These are phyloP conservation scores for Chaetoderma sp. DNA, from an alignment of 2,888 invertebrate genomes.

Conservation along the genomic window DNA sequence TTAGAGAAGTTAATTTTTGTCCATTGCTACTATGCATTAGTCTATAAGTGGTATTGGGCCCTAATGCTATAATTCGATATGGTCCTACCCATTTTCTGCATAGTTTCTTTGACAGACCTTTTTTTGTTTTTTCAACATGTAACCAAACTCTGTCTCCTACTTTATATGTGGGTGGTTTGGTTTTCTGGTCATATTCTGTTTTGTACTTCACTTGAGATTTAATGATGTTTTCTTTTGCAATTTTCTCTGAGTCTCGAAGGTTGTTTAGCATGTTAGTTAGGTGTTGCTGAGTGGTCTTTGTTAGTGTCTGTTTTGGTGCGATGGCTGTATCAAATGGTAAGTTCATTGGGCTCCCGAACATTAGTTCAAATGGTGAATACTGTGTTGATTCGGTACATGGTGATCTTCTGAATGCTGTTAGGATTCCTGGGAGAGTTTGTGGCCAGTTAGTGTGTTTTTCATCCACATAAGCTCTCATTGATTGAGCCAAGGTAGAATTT, in stretches of 20 bases:
- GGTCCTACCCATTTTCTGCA: no score
- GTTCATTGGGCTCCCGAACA: conserved; percentile 37
- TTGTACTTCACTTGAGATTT: neutral
- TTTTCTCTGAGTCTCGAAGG: no score
- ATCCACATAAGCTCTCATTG: conserved; percentile 27
- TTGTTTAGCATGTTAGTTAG: no score
- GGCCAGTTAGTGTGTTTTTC: conserved; percentile 35
- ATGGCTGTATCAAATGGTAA: conserved; percentile 29
- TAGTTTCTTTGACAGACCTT: neutral
- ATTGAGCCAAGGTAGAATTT: conserved; percentile 35
- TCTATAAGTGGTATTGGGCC: neutral
- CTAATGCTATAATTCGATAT: neutral
- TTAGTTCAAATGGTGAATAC: conserved; percentile 31
- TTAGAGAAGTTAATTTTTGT: neutral
- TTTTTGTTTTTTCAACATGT: neutral
- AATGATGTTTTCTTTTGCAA: neutral
- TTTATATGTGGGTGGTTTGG: neutral
- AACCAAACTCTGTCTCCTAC: neutral
- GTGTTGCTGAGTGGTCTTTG: conserved; percentile 28
- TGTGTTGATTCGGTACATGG: conserved; percentile 35
- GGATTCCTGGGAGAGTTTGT: conserved; percentile 28
- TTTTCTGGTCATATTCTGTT: neutral
- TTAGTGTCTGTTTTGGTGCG: conserved; percentile 25
- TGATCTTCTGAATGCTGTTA: conserved; percentile 38
- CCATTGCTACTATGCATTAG: neutral